Evolutionary conservation across 2,113 vertebrate genomes (phyloP), one percentile per base, ranked within the genome.

Genomic region (Hypanus sabinus): DNA sequence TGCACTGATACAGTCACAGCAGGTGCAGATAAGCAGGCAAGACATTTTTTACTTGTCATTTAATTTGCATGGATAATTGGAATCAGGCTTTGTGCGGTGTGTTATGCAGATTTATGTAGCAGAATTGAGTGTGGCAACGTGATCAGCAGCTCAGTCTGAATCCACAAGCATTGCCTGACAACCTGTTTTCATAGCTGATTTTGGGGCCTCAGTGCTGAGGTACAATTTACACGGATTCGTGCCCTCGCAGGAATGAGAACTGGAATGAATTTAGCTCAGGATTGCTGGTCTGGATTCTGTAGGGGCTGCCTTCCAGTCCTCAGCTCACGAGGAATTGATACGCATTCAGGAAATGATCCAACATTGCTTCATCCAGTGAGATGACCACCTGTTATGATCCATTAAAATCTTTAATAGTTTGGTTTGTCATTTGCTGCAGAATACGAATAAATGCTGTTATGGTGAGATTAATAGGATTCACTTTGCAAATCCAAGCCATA

Each of bases 391-490:
- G 60, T 90, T 90, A 20, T 36, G 14, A 24, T 18, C 30, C 18
- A 68, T 73, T 18, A 88, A 88, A 88, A 88, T 88, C 57, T 62
- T 88, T n/a, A 88, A 88, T 30, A n/a, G 57, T 65, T 88, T 88
- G 85, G n/a, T 62, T 62, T 20, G 12, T n/a, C 57, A 62, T 5
- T 87, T 16, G 9, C 60, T n/a, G 16, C 76, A 62, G 85, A 65
- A n/a, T 87, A 20, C 33, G 30, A 88, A n/a, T 65, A n/a, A 65
- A 2, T 33, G 85, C 30, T n/a, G 16, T 33, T 27, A 30, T 60
- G 30, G 60, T 88, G 30, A 65, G 85, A 18, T 65, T 7, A 30
- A 65, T 62, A 27, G n/a, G 85, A 65, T n/a, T 12, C 30, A 33
- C 11, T 5, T 88, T 62, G 57, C 85, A 65, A 88, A 62, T 88